Conservation (phyloP, 2,888 invertebrate species). For the Patella depressa region DNA sequence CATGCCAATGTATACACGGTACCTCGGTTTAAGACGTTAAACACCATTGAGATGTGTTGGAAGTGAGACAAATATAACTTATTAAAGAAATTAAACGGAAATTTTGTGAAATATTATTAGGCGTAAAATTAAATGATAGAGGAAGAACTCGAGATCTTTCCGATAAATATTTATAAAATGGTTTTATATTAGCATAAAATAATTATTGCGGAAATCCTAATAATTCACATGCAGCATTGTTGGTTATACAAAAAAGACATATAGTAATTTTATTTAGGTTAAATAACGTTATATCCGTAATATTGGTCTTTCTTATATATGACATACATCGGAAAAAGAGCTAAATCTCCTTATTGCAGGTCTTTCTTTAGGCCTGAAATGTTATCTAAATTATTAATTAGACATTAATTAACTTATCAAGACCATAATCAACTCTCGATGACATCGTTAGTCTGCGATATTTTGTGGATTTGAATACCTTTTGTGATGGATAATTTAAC, state of each 20-base stretch:
- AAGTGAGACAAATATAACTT: background rate
- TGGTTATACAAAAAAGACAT: no score
- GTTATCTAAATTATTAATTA: no score
- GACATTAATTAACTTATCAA: no score
- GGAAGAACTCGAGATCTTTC: background rate
- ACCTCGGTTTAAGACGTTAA: no score
- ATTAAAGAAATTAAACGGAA: background rate
- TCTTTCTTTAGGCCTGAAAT: no score
- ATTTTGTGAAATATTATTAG: no score
- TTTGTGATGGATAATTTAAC: background rate
- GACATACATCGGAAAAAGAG: background rate
- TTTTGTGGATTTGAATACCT: background rate
- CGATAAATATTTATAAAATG: background rate
- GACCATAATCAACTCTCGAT: no score
- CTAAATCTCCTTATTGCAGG: no score
- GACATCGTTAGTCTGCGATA: no score
- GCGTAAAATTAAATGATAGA: background rate
- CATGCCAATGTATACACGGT: no score
- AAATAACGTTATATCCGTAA: background rate
- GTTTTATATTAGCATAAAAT: background rate
- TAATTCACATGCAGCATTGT: no score
- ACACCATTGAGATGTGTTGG: constrained; percentile 8
- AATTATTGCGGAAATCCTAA: background rate
- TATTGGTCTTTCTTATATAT: background rate
- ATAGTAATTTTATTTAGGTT: no score